Evolutionary conservation across 2,888 invertebrate species (phyloP).

Genomic region (Nycteola revayana): DNA sequence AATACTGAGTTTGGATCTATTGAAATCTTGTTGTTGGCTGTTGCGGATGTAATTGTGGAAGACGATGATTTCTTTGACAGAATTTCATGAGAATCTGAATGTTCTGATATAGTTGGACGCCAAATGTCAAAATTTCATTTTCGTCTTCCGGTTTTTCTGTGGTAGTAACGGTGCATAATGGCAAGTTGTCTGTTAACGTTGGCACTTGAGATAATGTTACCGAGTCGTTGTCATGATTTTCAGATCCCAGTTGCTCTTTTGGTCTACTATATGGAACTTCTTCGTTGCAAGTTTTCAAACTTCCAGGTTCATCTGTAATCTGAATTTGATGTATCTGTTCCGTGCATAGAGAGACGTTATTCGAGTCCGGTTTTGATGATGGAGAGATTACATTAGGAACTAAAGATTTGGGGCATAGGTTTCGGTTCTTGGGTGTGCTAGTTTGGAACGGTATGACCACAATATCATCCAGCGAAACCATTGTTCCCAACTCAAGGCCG

Average conservation of each 20-base stretch:
- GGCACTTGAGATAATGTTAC: conserved; percentile 1
- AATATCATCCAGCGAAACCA: conserved; percentile 4
- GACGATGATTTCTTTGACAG: conserved; percentile 9
- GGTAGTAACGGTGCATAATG: conserved; percentile 5
- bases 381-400: too few species aligned
- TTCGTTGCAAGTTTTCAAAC: conserved; percentile 5
- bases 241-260: conserved; percentile 4
- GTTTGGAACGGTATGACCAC: conserved; percentile 5
- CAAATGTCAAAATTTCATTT: conserved; percentile 4
- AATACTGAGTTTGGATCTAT: conserved; percentile 10
- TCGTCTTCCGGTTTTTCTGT: conserved; percentile 3
- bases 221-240: background rate
- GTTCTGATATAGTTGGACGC: conserved; percentile 10
- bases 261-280: conserved; percentile 4
- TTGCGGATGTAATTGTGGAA: conserved; percentile 13
- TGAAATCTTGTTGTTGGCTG: conserved; percentile 11
- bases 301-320: conserved; percentile 8
- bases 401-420: too few species aligned
- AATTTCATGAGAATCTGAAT: conserved; percentile 7
- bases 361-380: too few species aligned
- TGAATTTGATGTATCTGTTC: conserved; percentile 4
- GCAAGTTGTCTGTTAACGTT: conserved; percentile 2
- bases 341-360: conserved; percentile 1
- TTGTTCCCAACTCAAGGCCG: conserved; percentile 1
- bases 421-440: conserved; percentile 2